Percentiles rank a stretch among this genome's conserved stretches.
Conservation (phyloP, 2,888 invertebrate species). For the Heliothis peltigera region DNA sequence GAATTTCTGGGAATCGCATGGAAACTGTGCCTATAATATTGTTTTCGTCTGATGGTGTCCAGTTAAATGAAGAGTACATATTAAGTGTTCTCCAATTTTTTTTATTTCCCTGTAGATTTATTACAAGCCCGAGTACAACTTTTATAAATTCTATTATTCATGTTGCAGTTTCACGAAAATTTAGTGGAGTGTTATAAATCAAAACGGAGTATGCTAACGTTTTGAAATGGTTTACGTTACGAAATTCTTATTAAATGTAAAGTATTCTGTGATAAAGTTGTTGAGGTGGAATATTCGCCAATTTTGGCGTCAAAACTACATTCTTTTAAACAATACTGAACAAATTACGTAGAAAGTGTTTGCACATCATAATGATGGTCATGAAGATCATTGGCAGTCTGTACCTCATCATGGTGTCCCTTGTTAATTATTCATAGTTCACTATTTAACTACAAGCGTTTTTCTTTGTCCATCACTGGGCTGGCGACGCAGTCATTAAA, state of each 20-base stretch:
- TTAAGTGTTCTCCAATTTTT: neutral
- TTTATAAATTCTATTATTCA: conserved; percentile 43
- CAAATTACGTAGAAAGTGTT: neutral
- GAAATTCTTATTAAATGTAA: conserved; percentile 48
- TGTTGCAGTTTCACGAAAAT: conserved; percentile 26
- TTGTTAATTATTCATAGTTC: conserved; percentile 59
- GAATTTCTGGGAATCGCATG: neutral
- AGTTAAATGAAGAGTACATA: neutral
- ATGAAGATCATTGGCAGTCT: neutral
- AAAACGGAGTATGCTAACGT: conserved; percentile 49
- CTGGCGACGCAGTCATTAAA: conserved; percentile 65
- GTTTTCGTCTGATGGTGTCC: neutral
- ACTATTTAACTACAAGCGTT: conserved; percentile 66
- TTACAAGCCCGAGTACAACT: conserved; percentile 5
- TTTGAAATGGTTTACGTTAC: conserved; percentile 42
- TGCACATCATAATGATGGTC: neutral
- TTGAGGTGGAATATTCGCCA: conserved; percentile 17
- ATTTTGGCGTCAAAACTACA: conserved; percentile 10
- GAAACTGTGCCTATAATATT: neutral
- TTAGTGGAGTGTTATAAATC: conserved; percentile 43
- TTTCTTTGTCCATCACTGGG: conserved; percentile 56
- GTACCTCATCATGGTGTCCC: conserved; percentile 6
- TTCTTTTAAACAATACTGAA: neutral
- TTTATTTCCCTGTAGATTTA: neutral
- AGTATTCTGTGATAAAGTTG: conserved; percentile 33